phyloP scores from a whole-genome alignment of 2,797 vertebrate genomes.

The Malacoraja senta region DNA sequence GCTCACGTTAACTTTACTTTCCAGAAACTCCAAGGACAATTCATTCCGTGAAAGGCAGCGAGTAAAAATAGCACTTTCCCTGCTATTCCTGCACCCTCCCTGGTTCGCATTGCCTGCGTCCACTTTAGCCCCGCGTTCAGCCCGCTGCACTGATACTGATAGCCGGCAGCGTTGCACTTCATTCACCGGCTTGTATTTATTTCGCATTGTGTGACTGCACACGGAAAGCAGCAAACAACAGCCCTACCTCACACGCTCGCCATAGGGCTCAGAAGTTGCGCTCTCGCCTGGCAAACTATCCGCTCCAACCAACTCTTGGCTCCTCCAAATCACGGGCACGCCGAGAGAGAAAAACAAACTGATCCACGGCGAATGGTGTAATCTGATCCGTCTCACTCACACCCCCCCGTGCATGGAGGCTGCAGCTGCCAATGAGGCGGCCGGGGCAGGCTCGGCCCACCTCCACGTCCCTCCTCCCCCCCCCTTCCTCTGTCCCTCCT shows the following conservation, averaged over 20 bases:
- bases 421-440: constrained; percentile 59
- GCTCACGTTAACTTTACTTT: neutral
- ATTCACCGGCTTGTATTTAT: too few relatives aligned
- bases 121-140: constrained; percentile 16
- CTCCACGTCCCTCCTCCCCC: too few relatives aligned
- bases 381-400: constrained; percentile 77
- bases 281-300: constrained; percentile 43
- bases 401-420: constrained; percentile 67
- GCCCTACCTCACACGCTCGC: constrained; percentile 4
- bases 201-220: too few relatives aligned
- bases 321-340: constrained; percentile 50
- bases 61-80: constrained; percentile 47
- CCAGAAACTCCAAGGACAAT: constrained; percentile 8
- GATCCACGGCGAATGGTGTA: constrained; percentile 73
- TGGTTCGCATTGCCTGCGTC: constrained; percentile 46
- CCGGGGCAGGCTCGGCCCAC: constrained; percentile 41
- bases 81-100: constrained; percentile 54
- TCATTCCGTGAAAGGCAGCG: constrained; percentile 34
- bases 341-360: constrained; percentile 72
- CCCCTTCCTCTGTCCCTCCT: too few relatives aligned
- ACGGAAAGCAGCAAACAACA: too few relatives aligned
- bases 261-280: constrained; percentile 41
- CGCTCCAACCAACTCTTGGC: constrained; percentile 48
- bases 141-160: neutral
- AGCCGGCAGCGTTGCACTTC: neutral